These are phyloP conservation scores for Lagria hirta DNA, from an alignment of 2,888 invertebrate species.

Conservation along the genomic window DNA sequence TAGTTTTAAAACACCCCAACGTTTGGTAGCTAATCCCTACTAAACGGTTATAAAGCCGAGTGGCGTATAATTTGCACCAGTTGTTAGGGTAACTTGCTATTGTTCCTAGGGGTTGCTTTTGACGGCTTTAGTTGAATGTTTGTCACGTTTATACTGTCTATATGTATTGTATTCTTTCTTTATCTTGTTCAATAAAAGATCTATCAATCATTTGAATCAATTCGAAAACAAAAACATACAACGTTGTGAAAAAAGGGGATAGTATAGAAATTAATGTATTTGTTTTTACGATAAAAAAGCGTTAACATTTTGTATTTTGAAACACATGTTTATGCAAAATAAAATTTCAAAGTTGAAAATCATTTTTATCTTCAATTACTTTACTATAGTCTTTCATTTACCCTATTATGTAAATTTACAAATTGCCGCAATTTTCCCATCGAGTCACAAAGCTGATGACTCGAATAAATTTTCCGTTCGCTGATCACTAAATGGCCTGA, in stretches of 20 bases:
- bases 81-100: conserved; percentile 55
- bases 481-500: conserved; percentile 51
- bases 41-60: conserved; percentile 43
- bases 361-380: no score
- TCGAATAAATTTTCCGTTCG: conserved; percentile 53
- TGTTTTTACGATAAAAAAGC: no score
- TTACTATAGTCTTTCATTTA: no score
- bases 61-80: conserved; percentile 50
- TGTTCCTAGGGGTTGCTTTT: conserved; percentile 47
- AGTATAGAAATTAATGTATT: no score
- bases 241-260: no score
- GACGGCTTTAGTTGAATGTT: conserved; percentile 53
- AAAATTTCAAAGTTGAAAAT: no score
- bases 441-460: conserved; percentile 34
- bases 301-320: no score
- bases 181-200: conserved; percentile 15
- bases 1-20: conserved; percentile 18
- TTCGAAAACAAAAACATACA: not conserved
- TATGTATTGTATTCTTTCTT: conserved; percentile 15
- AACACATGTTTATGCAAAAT: no score
- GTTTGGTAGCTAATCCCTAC: conserved; percentile 32
- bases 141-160: conserved; percentile 37
- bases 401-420: conserved; percentile 8
- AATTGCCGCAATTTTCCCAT: conserved; percentile 35
- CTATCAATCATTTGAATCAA: conserved; percentile 12